Evolutionary conservation across 2,113 vertebrate species (phyloP).

Genomic region (Tympanuchus pallidicinctus): DNA sequence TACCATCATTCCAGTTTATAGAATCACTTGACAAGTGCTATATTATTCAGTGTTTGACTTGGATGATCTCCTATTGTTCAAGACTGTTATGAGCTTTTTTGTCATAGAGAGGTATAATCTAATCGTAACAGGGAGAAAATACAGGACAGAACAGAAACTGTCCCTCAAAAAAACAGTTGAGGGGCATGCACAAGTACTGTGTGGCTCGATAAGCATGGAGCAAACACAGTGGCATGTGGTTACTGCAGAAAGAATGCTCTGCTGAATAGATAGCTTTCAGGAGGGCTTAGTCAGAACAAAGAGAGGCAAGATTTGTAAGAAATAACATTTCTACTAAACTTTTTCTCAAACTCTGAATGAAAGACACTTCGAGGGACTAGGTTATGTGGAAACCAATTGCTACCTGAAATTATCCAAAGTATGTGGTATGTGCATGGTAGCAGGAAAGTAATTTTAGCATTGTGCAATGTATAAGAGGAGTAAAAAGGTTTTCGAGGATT

Average conservation of each 20-base stretch:
- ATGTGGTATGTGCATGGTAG: neutral
- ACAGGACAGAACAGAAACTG: neutral
- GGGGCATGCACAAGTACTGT: neutral
- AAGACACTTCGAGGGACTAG: neutral
- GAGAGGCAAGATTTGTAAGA: neutral
- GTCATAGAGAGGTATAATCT: neutral
- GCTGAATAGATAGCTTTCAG: constrained; percentile 26
- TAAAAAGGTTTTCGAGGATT: neutral
- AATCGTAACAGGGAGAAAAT: neutral
- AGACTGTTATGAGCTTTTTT: constrained; percentile 48
- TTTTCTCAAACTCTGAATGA: neutral
- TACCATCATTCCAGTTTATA: constrained; percentile 30
- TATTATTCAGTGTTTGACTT: constrained; percentile 41
- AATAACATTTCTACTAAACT: constrained; percentile 18
- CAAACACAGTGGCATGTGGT: neutral
- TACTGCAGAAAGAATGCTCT: constrained; percentile 33
- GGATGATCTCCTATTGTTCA: constrained; percentile 6
- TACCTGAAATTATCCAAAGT: constrained; percentile 17
- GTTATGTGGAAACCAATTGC: constrained; percentile 3
- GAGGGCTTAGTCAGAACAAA: constrained; percentile 38
- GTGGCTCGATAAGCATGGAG: constrained; percentile 1
- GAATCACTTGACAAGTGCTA: neutral
- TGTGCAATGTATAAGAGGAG: neutral
- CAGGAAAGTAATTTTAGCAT: neutral
- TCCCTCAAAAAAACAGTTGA: neutral